A percentile compares a stretch with the other conserved stretches of the same genome.
Evolutionary conservation across 1,140 invertebrate genomes (phyloP).

Genomic region (Platyscapa corneri): DNA sequence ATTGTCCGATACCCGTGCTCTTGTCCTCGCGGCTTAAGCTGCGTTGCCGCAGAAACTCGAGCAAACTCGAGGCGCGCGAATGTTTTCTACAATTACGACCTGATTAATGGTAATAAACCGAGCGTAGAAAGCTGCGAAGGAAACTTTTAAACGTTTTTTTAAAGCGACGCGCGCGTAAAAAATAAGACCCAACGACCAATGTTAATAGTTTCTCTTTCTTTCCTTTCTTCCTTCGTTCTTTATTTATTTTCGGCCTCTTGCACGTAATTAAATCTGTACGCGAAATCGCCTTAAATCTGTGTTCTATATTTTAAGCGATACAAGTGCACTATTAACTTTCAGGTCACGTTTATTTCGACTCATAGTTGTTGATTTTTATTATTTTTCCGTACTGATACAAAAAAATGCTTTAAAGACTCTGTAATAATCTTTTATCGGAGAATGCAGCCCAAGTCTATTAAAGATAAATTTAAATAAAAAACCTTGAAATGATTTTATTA

Average conservation of each 20-base stretch:
- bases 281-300: background rate
- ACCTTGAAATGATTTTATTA: too few relatives aligned
- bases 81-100: background rate
- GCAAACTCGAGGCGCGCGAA: background rate
- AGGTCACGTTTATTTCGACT: too few relatives aligned
- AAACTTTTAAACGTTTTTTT: background rate
- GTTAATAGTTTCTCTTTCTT: background rate
- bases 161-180: background rate
- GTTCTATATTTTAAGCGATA: too few relatives aligned
- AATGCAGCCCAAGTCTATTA: too few relatives aligned
- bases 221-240: too few relatives aligned
- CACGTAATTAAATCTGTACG: background rate
- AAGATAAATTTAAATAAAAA: too few relatives aligned
- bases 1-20: background rate
- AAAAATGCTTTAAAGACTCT: background rate
- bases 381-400: background rate
- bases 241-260: too few relatives aligned
- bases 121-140: background rate
- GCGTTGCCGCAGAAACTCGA: background rate
- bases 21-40: background rate
- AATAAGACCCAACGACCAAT: background rate
- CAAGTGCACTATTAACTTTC: too few relatives aligned
- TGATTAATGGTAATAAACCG: background rate
- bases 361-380: background rate
- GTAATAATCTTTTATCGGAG: too few relatives aligned